These are phyloP conservation scores for Varanus komodoensis DNA, from an alignment of 2,113 vertebrate species.

Conservation along the genomic window DNA sequence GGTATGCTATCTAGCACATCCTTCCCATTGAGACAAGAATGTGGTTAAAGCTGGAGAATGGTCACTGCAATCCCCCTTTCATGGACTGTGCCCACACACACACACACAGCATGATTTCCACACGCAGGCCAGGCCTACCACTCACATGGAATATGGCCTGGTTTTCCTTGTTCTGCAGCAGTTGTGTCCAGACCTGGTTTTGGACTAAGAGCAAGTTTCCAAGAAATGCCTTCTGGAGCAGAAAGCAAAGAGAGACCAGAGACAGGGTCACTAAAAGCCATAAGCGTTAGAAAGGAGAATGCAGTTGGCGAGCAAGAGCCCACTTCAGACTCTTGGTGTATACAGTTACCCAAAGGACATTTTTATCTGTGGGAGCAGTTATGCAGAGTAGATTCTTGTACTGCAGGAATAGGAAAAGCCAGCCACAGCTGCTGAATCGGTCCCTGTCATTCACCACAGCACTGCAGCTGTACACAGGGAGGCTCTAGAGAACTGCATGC, in stretches of 20 bases:
- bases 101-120: slow-evolving; percentile 1
- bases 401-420: not conserved
- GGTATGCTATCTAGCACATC: not conserved
- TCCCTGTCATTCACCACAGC: not conserved
- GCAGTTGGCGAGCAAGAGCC: not conserved
- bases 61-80: not conserved
- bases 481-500: not conserved
- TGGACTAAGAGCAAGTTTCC: slow-evolving; percentile 40
- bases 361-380: not conserved
- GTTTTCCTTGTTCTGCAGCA: slow-evolving; percentile 81
- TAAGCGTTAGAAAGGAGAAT: not conserved
- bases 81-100: not conserved
- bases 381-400: too few species aligned
- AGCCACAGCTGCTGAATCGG: not conserved
- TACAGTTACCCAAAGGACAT: not conserved
- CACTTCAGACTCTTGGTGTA: not conserved
- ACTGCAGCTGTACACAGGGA: not conserved
- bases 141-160: slow-evolving; percentile 54
- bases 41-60: not conserved
- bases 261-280: slow-evolving; percentile 19
- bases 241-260: slow-evolving; percentile 47
- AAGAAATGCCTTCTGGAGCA: slow-evolving; percentile 79
- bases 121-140: slow-evolving; percentile 11
- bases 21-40: not conserved
- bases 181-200: slow-evolving; percentile 75